phyloP scores from a whole-genome alignment of 1,140 invertebrate genomes.

The Anagrus nilaparvatae region DNA sequence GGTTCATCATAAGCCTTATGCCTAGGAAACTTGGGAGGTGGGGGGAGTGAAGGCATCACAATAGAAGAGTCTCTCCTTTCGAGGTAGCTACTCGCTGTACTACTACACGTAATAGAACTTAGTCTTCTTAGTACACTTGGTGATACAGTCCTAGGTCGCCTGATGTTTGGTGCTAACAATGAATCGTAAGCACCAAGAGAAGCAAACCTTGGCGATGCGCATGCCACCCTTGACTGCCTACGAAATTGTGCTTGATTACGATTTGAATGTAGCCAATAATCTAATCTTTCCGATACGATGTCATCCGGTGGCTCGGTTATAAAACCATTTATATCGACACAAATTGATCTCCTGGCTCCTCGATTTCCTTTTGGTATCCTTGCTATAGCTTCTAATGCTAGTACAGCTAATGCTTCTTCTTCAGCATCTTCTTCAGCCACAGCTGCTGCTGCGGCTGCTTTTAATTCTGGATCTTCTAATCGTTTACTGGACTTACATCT shows the following conservation, averaged over 20 bases:
- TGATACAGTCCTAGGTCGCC: conserved; percentile 31
- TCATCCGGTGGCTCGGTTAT: too few relatives aligned
- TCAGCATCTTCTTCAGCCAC: conserved; percentile 61
- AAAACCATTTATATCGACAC: conserved; percentile 28
- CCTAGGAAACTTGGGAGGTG: conserved; percentile 40
- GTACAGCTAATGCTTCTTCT: conserved; percentile 57
- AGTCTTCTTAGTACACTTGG: conserved; percentile 51
- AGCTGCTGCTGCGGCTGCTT: conserved; percentile 61
- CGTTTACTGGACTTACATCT: conserved; percentile 46
- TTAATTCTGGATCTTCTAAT: conserved; percentile 41
- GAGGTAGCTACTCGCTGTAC: conserved; percentile 68
- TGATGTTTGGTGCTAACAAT: conserved; percentile 50
- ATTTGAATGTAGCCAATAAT: too few relatives aligned
- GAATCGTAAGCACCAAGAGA: conserved; percentile 61
- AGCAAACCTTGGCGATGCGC: conserved; percentile 54
- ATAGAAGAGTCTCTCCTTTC: conserved; percentile 66
- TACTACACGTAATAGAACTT: conserved; percentile 71
- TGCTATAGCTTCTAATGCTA: conserved; percentile 60
- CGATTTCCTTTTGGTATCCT: conserved; percentile 42
- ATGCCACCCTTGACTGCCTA: conserved; percentile 34
- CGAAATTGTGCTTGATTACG: too few relatives aligned
- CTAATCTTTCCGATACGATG: too few relatives aligned
- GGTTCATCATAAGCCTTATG: conserved; percentile 39
- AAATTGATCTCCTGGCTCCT: conserved; percentile 35
- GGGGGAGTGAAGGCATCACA: conserved; percentile 55